These are phyloP conservation scores for Tribolium castaneum DNA, from an alignment of 1,140 invertebrate genomes.

Conservation along the genomic window DNA sequence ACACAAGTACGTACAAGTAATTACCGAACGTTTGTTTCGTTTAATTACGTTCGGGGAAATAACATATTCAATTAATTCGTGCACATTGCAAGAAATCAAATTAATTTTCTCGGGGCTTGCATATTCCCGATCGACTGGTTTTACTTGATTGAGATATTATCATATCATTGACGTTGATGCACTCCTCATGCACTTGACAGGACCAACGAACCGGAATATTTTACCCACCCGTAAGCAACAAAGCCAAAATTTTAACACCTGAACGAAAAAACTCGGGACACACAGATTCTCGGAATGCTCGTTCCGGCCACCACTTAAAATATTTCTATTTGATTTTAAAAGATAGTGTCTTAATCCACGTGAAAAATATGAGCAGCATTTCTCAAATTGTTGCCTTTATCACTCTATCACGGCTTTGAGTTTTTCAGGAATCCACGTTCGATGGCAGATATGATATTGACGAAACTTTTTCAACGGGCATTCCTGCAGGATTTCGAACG, in stretches of 20 bases:
- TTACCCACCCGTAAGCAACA: not conserved
- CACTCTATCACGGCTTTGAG: not conserved
- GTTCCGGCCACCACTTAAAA: not conserved
- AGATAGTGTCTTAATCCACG: not conserved
- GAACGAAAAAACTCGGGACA: constrained; percentile 6
- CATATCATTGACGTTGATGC: constrained; percentile 36
- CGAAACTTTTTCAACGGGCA: not conserved
- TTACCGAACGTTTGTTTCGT: constrained; percentile 6
- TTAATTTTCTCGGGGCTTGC: not conserved
- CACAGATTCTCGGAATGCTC: constrained; percentile 6
- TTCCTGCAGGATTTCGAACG: not conserved
- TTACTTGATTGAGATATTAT: constrained; percentile 48
- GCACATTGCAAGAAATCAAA: constrained; percentile 1
- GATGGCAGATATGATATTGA: not conserved
- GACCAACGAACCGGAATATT: constrained; percentile 32
- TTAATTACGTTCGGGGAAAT: not conserved
- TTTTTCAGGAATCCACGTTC: not conserved
- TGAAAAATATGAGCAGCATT: not conserved
- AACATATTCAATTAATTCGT: constrained; percentile 1
- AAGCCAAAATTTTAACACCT: constrained; percentile 19
- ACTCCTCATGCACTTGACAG: constrained; percentile 40
- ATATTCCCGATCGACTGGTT: constrained; percentile 45
- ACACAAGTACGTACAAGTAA: constrained; percentile 1
- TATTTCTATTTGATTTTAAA: not conserved
- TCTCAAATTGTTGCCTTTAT: not conserved